Percentiles rank a stretch among this genome's conserved stretches.
These are phyloP conservation scores for Lepus americanus DNA, from an alignment of 2,113 vertebrate genomes.

Conservation along the genomic window DNA sequence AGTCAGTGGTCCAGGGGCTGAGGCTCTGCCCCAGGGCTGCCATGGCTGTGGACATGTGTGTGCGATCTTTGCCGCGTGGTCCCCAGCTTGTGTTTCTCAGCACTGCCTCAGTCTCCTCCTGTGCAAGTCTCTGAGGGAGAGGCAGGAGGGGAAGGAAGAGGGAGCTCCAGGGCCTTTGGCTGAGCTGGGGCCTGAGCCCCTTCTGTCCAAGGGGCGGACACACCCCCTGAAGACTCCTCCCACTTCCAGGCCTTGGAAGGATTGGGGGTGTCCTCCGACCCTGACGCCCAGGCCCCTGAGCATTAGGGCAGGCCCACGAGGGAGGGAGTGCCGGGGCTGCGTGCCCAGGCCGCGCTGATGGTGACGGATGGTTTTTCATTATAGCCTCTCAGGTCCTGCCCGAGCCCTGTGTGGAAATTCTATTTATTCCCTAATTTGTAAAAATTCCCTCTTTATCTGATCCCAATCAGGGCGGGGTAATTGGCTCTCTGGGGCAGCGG, in stretches of 20 bases:
- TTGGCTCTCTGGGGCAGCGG: slow-evolving; percentile 95
- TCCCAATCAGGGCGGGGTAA: slow-evolving; percentile 99
- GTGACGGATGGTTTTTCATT: slow-evolving; percentile 99
- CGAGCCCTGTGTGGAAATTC: slow-evolving; percentile 98
- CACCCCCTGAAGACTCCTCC: background rate
- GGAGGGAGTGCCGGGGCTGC: slow-evolving; percentile 68
- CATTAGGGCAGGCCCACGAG: slow-evolving; percentile 49
- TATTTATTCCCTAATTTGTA: slow-evolving; percentile 99
- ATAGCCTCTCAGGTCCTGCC: slow-evolving; percentile 96
- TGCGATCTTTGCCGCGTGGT: slow-evolving; percentile 39
- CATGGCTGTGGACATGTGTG: background rate
- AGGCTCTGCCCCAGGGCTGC: slow-evolving; percentile 68
- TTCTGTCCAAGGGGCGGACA: background rate
- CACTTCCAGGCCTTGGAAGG: background rate
- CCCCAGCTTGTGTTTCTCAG: slow-evolving; percentile 46
- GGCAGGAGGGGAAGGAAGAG: slow-evolving; percentile 82
- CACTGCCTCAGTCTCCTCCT: slow-evolving; percentile 4
- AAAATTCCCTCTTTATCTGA: slow-evolving; percentile 97
- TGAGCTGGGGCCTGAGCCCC: slow-evolving; percentile 84
- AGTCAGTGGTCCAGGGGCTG: slow-evolving; percentile 61
- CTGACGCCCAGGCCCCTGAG: slow-evolving; percentile 45
- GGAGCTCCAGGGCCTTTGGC: slow-evolving; percentile 78
- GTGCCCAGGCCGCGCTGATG: slow-evolving; percentile 91
- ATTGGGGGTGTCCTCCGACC: slow-evolving; percentile 38
- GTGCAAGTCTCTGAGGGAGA: slow-evolving; percentile 40